Evolutionary conservation across 2,113 vertebrate species (phyloP), one percentile per base, ranked within the genome.

Genomic region (Mustela nigripes): DNA sequence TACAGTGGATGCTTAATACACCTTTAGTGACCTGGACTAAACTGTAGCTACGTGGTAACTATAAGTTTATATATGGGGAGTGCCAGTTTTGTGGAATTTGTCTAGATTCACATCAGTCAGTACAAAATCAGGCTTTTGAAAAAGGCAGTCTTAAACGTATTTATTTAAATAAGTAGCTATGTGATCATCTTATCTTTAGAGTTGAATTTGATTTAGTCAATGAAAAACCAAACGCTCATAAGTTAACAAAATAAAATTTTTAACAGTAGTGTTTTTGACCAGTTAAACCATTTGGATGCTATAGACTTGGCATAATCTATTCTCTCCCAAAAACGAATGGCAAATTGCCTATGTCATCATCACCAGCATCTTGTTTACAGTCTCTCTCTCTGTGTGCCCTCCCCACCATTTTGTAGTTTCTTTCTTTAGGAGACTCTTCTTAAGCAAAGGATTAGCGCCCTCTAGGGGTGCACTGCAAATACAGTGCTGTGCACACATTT

Each of bases 381-480:
- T 86, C 53, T 74, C 11, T 58, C 3, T 26, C 11, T 58, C 3
- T 26, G 39, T 78, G 15, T 78, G 74, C 16, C 7, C 1, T 4
- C 21, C 2, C 45, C 42, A 16, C 60, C 42, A 65, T 71, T 94
- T 93, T 88, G 31, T 82, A 39, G 7, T 85, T 93, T 31, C 10
- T 33, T 93, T 79, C 11, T 21, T 88, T 79, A 63, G 24, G 53
- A 18, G 69, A 22, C n/a, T 81, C 16, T 67, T 83, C 60, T 83
- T 87, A 87, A 86, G n/a, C 48, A 80, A 67, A 80, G 83, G 36
- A 78, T 92, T 65, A 92, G 73, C 21, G 22, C 73, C 94, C 82
- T 95, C 97, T 97, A 67, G 58, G 22, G 96, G 83, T 71, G 28
- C 12, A 2, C 12, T 53, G 24, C 11, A 24, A 36, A 5, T 65